A percentile compares a stretch with the other conserved stretches of the same genome.
Evolutionary conservation across 2,113 vertebrate species (phyloP).

Genomic region (Macrotis lagotis): DNA sequence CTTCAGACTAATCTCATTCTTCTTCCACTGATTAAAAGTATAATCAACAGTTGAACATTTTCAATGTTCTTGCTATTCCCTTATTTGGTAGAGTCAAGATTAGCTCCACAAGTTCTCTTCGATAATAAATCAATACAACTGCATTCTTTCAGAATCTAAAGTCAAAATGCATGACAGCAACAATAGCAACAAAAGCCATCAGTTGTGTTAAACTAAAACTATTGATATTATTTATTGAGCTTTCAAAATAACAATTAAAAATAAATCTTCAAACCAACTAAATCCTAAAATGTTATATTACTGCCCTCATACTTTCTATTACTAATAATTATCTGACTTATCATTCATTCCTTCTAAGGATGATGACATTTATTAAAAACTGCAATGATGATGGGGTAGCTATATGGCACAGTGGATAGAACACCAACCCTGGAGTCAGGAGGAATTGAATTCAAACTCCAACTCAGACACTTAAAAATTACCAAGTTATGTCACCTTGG

Average conservation of each 20-base stretch:
- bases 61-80: conserved; percentile 65
- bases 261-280: conserved; percentile 53
- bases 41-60: conserved; percentile 74
- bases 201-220: conserved; percentile 48
- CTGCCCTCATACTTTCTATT: conserved; percentile 69
- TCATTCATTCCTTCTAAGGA: conserved; percentile 38
- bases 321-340: conserved; percentile 52
- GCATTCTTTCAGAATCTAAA: conserved; percentile 58
- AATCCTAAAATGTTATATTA: conserved; percentile 54
- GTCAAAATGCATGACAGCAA: not conserved
- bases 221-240: conserved; percentile 66
- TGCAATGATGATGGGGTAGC: too few species aligned
- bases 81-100: conserved; percentile 58
- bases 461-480: too few species aligned
- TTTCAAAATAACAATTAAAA: conserved; percentile 68
- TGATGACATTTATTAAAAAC: conserved; percentile 42
- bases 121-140: conserved; percentile 68
- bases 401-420: too few species aligned
- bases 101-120: conserved; percentile 67
- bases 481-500: too few species aligned
- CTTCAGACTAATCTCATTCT: conserved; percentile 38
- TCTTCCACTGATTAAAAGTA: conserved; percentile 65
- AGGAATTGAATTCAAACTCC: too few species aligned
- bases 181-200: conserved; percentile 16
- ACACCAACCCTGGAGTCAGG: too few species aligned